These are phyloP conservation scores for Rhea americana DNA, from an alignment of 2,113 vertebrate genomes.

Conservation along the genomic window DNA sequence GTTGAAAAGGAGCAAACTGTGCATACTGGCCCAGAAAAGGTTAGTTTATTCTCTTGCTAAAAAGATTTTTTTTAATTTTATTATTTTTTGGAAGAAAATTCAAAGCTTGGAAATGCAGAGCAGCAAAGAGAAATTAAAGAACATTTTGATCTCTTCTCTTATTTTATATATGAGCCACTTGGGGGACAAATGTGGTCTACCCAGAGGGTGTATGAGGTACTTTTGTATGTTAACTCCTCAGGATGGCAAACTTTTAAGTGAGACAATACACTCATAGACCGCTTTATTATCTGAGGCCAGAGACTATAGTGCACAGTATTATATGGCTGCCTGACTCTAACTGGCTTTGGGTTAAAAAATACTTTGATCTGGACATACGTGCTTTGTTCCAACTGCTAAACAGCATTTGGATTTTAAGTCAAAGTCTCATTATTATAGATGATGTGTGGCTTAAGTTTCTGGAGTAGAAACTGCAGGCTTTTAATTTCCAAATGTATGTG, in stretches of 20 bases:
- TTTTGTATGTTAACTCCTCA: not conserved
- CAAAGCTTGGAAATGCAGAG: not conserved
- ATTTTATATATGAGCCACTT: not conserved
- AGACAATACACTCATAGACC: not conserved
- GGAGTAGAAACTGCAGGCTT: not conserved
- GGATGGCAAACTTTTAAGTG: not conserved
- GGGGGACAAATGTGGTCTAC: not conserved
- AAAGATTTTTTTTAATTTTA: too few relatives aligned
- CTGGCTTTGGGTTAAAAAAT: not conserved
- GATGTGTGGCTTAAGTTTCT: not conserved
- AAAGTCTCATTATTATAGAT: not conserved
- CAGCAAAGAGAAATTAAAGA: not conserved
- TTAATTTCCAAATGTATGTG: not conserved
- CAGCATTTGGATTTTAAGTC: not conserved
- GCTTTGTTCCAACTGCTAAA: not conserved
- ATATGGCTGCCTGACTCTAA: not conserved
- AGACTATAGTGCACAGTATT: accelerated
- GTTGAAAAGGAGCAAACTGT: not conserved
- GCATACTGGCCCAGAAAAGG: not conserved
- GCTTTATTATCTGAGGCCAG: not conserved
- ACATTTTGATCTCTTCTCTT: not conserved
- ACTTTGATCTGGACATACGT: accelerated
- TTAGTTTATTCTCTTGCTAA: not conserved
- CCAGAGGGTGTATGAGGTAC: not conserved
- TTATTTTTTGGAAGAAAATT: too few relatives aligned